A percentile compares a stretch with the other conserved stretches of the same genome.
These are phyloP conservation scores for Eudyptes chrysolophus DNA, from an alignment of 2,113 vertebrate species.

Conservation along the genomic window DNA sequence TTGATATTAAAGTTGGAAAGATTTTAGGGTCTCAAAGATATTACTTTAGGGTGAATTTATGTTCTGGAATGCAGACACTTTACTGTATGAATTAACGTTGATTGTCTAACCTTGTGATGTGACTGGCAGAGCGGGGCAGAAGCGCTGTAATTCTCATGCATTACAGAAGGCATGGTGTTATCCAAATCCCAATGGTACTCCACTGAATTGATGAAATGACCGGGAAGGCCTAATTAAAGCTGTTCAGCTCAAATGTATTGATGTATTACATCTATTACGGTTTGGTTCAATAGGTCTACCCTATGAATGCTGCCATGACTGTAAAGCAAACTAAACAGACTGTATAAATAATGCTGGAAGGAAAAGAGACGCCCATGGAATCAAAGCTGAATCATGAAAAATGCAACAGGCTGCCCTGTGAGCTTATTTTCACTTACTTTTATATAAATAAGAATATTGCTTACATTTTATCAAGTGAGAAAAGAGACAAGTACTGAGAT, in stretches of 20 bases:
- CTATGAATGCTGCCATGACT: conserved; percentile 84
- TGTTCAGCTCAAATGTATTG: conserved; percentile 98
- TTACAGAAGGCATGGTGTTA: conserved; percentile 80
- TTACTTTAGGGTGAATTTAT: conserved; percentile 66
- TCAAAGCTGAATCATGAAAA: conserved; percentile 62
- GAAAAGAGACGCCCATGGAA: conserved; percentile 49
- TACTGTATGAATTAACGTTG: conserved; percentile 74
- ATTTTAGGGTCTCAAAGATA: conserved; percentile 48
- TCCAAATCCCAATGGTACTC: conserved; percentile 83
- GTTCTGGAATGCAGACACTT: conserved; percentile 60
- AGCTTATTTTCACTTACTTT: conserved; percentile 67
- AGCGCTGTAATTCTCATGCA: conserved; percentile 86
- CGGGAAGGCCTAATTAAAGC: conserved; percentile 98
- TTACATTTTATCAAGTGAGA: background rate
- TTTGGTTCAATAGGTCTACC: conserved; percentile 93
- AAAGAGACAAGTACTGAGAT: background rate
- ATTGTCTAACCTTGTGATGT: conserved; percentile 77
- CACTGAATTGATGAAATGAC: conserved; percentile 94
- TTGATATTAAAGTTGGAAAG: conserved; percentile 37
- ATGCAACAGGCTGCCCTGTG: conserved; percentile 53
- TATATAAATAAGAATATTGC: conserved; percentile 36
- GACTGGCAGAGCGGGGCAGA: conserved; percentile 71
- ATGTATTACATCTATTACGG: conserved; percentile 98
- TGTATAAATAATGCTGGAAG: conserved; percentile 89
- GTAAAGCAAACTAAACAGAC: conserved; percentile 90